Percentiles rank a stretch among this genome's conserved stretches.
Conservation (phyloP, 2,797 vertebrate genomes). For the Acrossocheilus fasciatus region DNA sequence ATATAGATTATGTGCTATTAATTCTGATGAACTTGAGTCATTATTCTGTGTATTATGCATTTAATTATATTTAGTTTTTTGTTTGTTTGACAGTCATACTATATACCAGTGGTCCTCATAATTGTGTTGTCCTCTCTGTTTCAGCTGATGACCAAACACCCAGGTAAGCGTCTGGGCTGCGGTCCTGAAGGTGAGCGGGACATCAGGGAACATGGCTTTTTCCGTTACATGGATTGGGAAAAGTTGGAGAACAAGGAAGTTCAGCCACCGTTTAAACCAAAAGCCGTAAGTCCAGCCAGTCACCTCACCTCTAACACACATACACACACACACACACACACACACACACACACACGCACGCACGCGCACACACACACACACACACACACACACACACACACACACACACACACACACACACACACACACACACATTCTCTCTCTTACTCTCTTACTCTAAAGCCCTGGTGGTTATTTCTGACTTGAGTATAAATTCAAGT, state of each 20-base stretch:
- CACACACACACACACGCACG: conserved; percentile 9
- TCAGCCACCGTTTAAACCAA: conserved; percentile 97
- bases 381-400: neutral
- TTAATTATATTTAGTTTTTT: neutral
- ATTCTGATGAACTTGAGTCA: neutral
- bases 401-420: conserved; percentile 1
- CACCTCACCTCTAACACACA: conserved; percentile 2
- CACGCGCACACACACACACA: neutral
- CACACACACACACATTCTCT: conserved; percentile 8
- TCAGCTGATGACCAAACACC: conserved; percentile 97
- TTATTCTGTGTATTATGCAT: neutral
- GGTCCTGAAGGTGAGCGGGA: conserved; percentile 94
- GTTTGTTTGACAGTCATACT: neutral
- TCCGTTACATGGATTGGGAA: conserved; percentile 99
- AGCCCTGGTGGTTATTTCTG: conserved; percentile 8
- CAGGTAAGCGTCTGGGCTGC: conserved; percentile 93
- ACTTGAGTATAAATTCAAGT: neutral
- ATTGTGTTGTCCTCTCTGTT: conserved; percentile 15
- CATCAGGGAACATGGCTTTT: conserved; percentile 97
- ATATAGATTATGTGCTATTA: neutral
- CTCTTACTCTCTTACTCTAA: neutral
- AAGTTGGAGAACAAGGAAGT: conserved; percentile 96
- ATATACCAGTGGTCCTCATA: neutral
- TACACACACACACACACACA: neutral
- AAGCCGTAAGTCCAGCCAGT: conserved; percentile 87